Conservation (phyloP, 2,797 vertebrate species). For the Borostomias antarcticus region DNA sequence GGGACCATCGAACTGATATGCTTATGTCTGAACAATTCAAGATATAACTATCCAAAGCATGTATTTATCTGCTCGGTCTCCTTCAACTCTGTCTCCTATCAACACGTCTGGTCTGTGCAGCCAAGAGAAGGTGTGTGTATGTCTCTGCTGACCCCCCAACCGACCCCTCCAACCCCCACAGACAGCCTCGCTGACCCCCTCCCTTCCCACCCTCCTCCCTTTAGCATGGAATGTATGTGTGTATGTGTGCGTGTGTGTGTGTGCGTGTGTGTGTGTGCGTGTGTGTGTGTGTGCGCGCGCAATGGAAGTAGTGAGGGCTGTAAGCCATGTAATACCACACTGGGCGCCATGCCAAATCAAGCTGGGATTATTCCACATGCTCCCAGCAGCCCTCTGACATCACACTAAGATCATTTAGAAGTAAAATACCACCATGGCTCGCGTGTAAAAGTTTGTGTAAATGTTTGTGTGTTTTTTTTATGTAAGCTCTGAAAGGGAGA, state of each 20-base stretch:
- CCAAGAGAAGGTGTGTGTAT: background rate
- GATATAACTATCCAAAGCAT: too few relatives aligned
- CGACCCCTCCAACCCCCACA: background rate
- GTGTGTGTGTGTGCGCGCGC: background rate
- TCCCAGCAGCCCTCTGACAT: conserved; percentile 33
- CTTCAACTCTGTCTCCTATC: background rate
- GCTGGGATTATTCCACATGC: conserved; percentile 58
- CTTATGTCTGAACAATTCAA: too few relatives aligned
- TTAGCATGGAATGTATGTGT: background rate
- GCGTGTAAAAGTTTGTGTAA: conserved; percentile 6
- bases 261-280: conserved; percentile 33
- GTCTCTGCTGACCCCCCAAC: conserved; percentile 7
- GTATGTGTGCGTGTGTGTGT: conserved; percentile 26
- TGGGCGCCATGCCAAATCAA: conserved; percentile 48
- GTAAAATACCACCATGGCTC: background rate
- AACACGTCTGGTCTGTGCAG: background rate
- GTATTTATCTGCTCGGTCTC: conserved; percentile 6
- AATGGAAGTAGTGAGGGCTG: conserved; percentile 36
- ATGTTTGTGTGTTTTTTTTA: background rate
- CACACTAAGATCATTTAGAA: conserved; percentile 5
- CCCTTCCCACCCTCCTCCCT: background rate
- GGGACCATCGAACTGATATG: too few relatives aligned
- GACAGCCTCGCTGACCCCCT: background rate
- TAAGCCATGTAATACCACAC: conserved; percentile 52
- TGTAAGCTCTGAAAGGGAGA: background rate